Evolutionary conservation across 2,888 invertebrate species (phyloP).

Genomic region (Calephelis perditalis): DNA sequence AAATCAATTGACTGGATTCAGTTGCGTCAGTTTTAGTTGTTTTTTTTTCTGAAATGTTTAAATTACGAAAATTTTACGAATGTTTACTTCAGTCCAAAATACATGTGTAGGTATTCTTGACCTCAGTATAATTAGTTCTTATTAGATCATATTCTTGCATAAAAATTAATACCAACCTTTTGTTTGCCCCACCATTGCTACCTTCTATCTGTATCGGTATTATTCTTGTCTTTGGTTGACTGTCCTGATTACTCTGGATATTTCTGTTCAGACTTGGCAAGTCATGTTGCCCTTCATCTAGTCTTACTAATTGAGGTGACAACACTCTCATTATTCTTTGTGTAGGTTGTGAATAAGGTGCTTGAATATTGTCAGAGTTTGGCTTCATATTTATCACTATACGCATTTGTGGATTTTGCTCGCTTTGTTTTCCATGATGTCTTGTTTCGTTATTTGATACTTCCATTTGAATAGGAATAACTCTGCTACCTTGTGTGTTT

Average conservation of each 20-base stretch:
- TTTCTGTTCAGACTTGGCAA: constrained; percentile 57
- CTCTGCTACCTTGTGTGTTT: constrained; percentile 58
- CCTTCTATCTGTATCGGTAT: constrained; percentile 81
- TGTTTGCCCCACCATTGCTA: constrained; percentile 54
- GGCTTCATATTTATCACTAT: constrained; percentile 69
- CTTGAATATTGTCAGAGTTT: constrained; percentile 44
- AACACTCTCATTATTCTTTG: constrained; percentile 75
- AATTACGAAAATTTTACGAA: no score
- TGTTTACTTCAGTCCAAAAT: no score
- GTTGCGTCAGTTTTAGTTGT: no score
- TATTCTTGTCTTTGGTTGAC: constrained; percentile 73
- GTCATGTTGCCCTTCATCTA: constrained; percentile 59
- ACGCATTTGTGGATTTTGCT: constrained; percentile 59
- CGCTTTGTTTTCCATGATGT: constrained; percentile 46
- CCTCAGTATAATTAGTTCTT: no score
- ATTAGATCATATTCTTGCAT: not conserved
- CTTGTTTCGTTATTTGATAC: constrained; percentile 57
- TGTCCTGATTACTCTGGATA: constrained; percentile 50
- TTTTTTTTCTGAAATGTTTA: no score
- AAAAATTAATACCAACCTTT: constrained; percentile 47
- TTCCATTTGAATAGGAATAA: constrained; percentile 84
- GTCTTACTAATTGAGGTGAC: constrained; percentile 71
- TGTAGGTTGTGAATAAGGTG: constrained; percentile 62
- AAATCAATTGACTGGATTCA: no score
- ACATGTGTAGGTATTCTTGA: no score